Evolutionary conservation across 35 echinoderm and acorn worm genomes (phyloP).

Genomic region (Ptychodera flava): DNA sequence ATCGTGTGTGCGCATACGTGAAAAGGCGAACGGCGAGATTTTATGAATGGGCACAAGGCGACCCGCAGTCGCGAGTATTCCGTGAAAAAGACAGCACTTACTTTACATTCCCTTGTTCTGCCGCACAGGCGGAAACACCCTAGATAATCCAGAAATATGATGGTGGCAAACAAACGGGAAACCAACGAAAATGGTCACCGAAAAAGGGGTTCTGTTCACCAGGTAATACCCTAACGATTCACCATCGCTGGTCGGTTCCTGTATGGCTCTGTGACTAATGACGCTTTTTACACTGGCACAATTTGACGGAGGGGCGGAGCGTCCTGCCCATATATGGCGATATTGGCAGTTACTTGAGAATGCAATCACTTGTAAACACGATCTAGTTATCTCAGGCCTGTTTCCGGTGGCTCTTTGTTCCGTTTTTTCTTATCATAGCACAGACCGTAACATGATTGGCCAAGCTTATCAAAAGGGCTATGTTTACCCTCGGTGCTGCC

Average conservation of each 20-base stretch:
- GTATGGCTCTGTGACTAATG: too few species aligned
- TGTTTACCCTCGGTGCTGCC: neutral
- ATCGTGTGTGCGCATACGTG: neutral
- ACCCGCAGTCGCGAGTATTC: neutral
- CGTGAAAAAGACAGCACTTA: neutral
- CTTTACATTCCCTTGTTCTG: neutral
- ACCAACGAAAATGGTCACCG: too few species aligned
- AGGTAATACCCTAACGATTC: too few species aligned
- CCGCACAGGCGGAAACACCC: neutral
- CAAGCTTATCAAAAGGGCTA: neutral
- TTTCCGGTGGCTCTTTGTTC: neutral
- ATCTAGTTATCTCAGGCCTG: neutral
- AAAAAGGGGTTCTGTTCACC: too few species aligned
- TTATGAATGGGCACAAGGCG: neutral
- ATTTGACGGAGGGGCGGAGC: too few species aligned
- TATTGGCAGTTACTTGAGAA: slow-evolving; percentile 1
- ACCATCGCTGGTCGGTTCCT: too few species aligned
- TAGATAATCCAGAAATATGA: neutral
- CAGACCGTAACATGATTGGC: neutral
- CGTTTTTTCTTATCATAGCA: neutral
- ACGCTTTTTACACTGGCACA: too few species aligned
- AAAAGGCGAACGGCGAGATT: neutral
- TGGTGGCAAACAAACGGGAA: neutral
- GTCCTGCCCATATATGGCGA: neutral
- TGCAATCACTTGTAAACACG: neutral